A percentile compares a stretch with the other conserved stretches of the same genome.
phyloP scores from a whole-genome alignment of 2,797 vertebrate species.

The Onychomys leucogaster region DNA sequence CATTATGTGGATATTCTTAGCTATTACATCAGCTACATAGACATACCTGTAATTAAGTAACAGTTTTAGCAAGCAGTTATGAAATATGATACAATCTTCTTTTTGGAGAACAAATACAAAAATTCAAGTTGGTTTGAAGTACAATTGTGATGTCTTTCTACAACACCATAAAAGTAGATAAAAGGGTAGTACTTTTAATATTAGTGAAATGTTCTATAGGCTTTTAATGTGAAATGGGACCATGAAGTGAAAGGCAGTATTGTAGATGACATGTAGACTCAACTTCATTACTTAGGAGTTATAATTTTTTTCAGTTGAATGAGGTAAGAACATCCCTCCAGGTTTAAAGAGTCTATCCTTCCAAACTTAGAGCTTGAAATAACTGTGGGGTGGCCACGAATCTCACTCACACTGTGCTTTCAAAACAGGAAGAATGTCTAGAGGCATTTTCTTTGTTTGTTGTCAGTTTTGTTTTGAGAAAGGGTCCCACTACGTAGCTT shows the following conservation, averaged over 20 bases:
- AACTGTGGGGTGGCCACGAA: background rate
- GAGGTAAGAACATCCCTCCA: background rate
- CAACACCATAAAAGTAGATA: slow-evolving; percentile 32
- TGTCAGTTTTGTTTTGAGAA: background rate
- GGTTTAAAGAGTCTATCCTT: background rate
- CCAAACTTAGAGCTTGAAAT: slow-evolving; percentile 32
- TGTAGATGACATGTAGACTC: background rate
- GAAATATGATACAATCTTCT: background rate
- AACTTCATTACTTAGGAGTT: slow-evolving; percentile 36
- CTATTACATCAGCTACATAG: slow-evolving; percentile 76
- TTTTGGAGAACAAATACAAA: slow-evolving; percentile 42
- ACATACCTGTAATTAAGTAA: slow-evolving; percentile 76
- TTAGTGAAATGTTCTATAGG: slow-evolving; percentile 46
- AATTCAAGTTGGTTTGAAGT: background rate
- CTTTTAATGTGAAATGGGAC: background rate
- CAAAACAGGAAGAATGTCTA: background rate
- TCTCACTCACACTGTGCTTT: background rate
- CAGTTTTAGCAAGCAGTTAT: background rate
- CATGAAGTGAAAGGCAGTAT: background rate
- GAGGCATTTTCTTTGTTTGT: background rate
- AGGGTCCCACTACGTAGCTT: background rate
- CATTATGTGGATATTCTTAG: slow-evolving; percentile 73
- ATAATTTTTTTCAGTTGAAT: slow-evolving; percentile 31
- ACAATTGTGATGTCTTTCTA: background rate
- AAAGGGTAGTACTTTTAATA: slow-evolving; percentile 11